Conservation (phyloP, 2,888 invertebrate species). For the Dryococelus australis region DNA sequence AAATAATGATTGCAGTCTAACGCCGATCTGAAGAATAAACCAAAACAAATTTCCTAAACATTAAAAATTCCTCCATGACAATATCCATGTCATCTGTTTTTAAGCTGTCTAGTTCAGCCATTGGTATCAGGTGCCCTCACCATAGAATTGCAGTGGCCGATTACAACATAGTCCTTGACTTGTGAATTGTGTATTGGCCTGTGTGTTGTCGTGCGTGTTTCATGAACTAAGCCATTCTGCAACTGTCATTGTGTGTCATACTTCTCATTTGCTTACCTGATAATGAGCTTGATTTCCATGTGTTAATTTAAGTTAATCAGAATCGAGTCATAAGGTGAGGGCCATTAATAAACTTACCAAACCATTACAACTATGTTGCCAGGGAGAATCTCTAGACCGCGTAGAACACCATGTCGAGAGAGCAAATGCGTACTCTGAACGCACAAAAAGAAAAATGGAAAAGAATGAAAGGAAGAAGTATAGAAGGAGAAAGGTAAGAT, state of each 20-base stretch:
- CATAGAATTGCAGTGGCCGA: no score
- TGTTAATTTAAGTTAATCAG: not conserved
- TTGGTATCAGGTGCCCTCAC: no score
- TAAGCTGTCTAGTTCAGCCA: no score
- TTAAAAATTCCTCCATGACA: no score
- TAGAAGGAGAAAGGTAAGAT: constrained; percentile 33
- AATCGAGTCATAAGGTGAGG: not conserved
- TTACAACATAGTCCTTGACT: no score
- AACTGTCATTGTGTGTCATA: not conserved
- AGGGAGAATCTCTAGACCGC: constrained; percentile 72
- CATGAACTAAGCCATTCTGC: no score
- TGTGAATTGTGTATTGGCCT: no score
- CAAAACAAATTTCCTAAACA: no score
- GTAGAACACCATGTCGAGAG: constrained; percentile 67
- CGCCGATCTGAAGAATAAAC: no score
- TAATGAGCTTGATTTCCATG: not conserved
- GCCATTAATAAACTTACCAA: not conserved
- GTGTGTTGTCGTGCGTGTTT: no score
- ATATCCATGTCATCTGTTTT: no score
- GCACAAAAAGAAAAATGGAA: constrained; percentile 6
- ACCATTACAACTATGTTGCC: constrained; percentile 36
- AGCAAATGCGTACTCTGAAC: constrained; percentile 26
- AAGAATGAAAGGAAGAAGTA: constrained; percentile 28
- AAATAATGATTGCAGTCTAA: no score
- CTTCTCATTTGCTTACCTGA: not conserved